These are phyloP conservation scores for Sander vitreus DNA, from an alignment of 2,113 vertebrate species.

Conservation along the genomic window DNA sequence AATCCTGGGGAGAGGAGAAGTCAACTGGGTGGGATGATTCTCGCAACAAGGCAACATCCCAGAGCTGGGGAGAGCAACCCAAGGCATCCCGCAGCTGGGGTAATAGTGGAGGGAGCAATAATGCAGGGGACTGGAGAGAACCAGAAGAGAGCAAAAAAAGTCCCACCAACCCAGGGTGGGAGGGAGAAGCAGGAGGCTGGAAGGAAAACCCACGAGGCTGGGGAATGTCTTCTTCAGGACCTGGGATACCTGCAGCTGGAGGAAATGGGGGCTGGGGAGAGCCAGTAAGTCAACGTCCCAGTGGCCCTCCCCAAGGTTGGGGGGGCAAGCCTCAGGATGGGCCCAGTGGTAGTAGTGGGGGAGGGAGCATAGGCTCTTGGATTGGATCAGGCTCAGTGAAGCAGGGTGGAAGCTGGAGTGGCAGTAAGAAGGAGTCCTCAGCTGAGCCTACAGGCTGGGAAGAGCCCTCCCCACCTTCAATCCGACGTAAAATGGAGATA, in stretches of 20 bases:
- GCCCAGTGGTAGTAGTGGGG: conserved; percentile 86
- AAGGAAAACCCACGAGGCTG: conserved; percentile 87
- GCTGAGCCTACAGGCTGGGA: conserved; percentile 95
- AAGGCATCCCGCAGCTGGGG: conserved; percentile 80
- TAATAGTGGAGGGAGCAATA: conserved; percentile 77
- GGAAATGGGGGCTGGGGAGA: conserved; percentile 89
- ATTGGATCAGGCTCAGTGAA: conserved; percentile 80
- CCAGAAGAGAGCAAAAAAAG: conserved; percentile 82
- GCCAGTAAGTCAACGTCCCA: conserved; percentile 83
- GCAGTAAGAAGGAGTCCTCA: conserved; percentile 86
- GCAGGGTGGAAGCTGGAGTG: conserved; percentile 58
- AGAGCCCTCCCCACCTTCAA: conserved; percentile 95
- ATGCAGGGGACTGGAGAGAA: conserved; percentile 82
- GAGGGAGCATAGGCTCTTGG: conserved; percentile 91
- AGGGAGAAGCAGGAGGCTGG: conserved; percentile 87
- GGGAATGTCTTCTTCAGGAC: conserved; percentile 72
- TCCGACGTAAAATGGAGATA: conserved; percentile 97
- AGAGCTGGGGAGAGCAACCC: conserved; percentile 92
- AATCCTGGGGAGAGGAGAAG: conserved; percentile 95
- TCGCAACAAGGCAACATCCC: conserved; percentile 90
- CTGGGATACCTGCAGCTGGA: conserved; percentile 65
- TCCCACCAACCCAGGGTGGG: conserved; percentile 83
- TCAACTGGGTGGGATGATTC: conserved; percentile 92
- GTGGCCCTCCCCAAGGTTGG: conserved; percentile 89
- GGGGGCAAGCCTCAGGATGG: conserved; percentile 91